Conservation (phyloP, 1,140 invertebrate species). For the Drosophila pruinosa region DNA sequence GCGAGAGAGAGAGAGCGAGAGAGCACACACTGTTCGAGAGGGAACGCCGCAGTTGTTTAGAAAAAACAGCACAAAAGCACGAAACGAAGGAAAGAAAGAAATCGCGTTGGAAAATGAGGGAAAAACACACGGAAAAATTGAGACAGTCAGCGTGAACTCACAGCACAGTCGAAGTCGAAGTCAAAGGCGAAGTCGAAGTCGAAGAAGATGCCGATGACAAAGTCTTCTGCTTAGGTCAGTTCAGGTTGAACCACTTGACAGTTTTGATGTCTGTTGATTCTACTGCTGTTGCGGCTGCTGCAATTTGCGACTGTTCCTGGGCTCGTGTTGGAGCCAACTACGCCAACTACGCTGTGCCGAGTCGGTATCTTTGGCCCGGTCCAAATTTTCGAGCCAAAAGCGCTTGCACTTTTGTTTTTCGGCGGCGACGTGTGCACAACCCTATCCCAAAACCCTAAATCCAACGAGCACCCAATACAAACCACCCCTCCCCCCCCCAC, state of each 20-base stretch:
- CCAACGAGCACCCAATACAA: background rate
- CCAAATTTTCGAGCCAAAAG: conserved; percentile 15
- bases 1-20: background rate
- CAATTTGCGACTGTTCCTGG: conserved; percentile 63
- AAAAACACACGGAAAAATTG: background rate
- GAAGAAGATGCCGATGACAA: background rate
- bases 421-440: conserved; percentile 21
- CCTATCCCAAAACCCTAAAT: conserved; percentile 11
- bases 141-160: background rate
- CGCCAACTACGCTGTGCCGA: conserved; percentile 11
- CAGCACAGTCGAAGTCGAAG: background rate
- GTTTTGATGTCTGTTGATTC: background rate
- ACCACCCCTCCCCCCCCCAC: background rate
- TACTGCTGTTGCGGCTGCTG: background rate
- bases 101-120: background rate
- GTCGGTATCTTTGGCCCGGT: conserved; percentile 2
- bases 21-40: no score
- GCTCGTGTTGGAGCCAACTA: conserved; percentile 71
- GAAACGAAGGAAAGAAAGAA: conserved; percentile 30
- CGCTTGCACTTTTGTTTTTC: conserved; percentile 60
- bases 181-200: background rate
- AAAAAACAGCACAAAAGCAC: conserved; percentile 78
- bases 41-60: conserved; percentile 52
- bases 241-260: background rate
- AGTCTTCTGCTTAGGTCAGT: conserved; percentile 25